A percentile compares a stretch with the other conserved stretches of the same genome.
phyloP scores from a whole-genome alignment of 2,113 vertebrate genomes.

The Dasyornis broadbenti region DNA sequence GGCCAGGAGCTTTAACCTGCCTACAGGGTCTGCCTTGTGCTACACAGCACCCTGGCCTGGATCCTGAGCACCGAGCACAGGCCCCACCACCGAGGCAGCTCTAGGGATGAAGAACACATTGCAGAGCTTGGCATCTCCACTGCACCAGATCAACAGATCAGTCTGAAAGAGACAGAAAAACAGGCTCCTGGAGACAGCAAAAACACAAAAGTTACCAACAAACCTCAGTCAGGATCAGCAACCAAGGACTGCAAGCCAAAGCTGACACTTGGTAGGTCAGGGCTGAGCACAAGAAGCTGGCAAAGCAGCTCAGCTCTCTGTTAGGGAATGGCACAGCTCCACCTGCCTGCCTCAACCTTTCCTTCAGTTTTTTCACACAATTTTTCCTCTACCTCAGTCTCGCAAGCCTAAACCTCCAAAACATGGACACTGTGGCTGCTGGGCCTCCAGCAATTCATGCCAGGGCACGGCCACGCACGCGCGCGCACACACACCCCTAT shows the following conservation, averaged over 20 bases:
- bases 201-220: not conserved
- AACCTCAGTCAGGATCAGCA: not conserved
- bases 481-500: rapidly evolving
- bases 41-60: not conserved
- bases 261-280: not conserved
- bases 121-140: not conserved
- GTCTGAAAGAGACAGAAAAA: not conserved
- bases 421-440: not conserved
- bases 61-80: not conserved
- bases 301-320: not conserved
- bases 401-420: not conserved
- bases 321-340: not conserved
- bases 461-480: rapidly evolving
- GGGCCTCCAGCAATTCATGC: not conserved
- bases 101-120: not conserved
- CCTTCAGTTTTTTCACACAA: not conserved
- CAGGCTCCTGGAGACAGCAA: not conserved
- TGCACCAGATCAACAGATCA: not conserved
- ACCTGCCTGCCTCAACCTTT: not conserved
- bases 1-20: not conserved
- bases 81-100: not conserved
- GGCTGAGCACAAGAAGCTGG: not conserved
- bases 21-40: not conserved
- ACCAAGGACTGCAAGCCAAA: not conserved
- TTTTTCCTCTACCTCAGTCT: not conserved